These are phyloP conservation scores for Pseudochirops cupreus DNA, from an alignment of 2,797 vertebrate genomes.

Conservation along the genomic window DNA sequence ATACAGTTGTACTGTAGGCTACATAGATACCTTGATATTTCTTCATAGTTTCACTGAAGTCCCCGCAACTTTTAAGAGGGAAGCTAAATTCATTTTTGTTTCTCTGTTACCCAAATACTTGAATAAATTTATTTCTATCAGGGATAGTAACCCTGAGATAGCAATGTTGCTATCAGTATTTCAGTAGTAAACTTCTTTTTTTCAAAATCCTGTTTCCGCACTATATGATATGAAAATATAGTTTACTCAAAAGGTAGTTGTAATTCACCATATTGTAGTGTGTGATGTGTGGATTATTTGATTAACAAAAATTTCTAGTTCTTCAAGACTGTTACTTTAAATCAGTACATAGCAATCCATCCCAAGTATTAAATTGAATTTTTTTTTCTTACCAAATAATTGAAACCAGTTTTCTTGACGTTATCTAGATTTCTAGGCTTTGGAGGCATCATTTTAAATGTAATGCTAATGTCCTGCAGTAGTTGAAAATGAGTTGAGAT, in stretches of 20 bases:
- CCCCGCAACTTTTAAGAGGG: background rate
- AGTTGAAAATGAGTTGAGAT: background rate
- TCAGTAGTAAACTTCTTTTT: background rate
- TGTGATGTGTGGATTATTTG: background rate
- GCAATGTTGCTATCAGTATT: background rate
- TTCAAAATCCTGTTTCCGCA: background rate
- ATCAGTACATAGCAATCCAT: background rate
- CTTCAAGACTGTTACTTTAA: background rate
- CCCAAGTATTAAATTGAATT: background rate
- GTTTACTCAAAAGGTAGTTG: background rate
- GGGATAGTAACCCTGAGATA: background rate
- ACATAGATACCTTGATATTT: background rate
- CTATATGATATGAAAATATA: background rate
- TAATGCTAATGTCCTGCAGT: background rate
- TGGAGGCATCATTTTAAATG: background rate
- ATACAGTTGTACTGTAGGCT: background rate
- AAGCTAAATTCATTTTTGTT: background rate
- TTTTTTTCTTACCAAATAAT: background rate
- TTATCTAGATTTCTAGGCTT: background rate
- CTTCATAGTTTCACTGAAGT: background rate
- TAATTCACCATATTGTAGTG: background rate
- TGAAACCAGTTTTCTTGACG: background rate
- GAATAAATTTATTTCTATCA: background rate
- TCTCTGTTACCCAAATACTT: background rate
- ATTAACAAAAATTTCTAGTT: background rate